Evolutionary conservation across 2,113 vertebrate genomes (phyloP).

Genomic region (Hemiscyllium ocellatum): DNA sequence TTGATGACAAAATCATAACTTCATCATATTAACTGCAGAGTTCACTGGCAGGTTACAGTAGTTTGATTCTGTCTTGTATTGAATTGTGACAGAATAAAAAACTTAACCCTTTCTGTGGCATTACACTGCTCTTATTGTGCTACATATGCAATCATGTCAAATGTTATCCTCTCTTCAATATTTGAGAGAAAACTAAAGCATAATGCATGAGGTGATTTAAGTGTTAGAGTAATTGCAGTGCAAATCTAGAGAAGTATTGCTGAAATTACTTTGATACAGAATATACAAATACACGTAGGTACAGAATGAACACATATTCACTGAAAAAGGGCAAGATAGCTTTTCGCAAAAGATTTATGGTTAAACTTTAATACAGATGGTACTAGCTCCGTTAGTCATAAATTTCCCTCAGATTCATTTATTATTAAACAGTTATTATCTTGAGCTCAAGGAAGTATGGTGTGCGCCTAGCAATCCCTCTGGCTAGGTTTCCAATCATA

Average conservation of each 20-base stretch:
- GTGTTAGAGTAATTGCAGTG: not conserved
- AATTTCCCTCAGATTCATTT: not conserved
- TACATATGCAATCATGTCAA: not conserved
- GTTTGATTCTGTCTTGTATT: slow-evolving; percentile 83
- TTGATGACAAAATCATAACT: slow-evolving; percentile 98
- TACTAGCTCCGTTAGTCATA: not conserved
- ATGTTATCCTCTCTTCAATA: not conserved
- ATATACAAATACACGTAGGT: no score
- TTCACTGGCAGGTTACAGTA: slow-evolving; percentile 91
- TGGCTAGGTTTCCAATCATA: not conserved
- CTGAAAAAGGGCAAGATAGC: not conserved
- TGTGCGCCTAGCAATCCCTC: not conserved
- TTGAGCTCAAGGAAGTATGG: not conserved
- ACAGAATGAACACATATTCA: not conserved
- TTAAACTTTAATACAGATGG: not conserved
- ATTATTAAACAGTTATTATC: not conserved
- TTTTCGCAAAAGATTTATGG: not conserved
- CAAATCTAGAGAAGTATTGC: not conserved
- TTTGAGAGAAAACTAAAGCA: not conserved
- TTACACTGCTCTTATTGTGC: not conserved
- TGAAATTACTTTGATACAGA: not conserved
- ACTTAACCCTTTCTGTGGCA: slow-evolving; percentile 43
- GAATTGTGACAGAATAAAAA: slow-evolving; percentile 71
- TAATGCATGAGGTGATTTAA: not conserved
- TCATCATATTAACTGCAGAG: slow-evolving; percentile 91